A percentile compares a stretch with the other conserved stretches of the same genome.
These are phyloP conservation scores for Ochotona curzoniae DNA, from an alignment of 2,113 vertebrate genomes.

Conservation along the genomic window DNA sequence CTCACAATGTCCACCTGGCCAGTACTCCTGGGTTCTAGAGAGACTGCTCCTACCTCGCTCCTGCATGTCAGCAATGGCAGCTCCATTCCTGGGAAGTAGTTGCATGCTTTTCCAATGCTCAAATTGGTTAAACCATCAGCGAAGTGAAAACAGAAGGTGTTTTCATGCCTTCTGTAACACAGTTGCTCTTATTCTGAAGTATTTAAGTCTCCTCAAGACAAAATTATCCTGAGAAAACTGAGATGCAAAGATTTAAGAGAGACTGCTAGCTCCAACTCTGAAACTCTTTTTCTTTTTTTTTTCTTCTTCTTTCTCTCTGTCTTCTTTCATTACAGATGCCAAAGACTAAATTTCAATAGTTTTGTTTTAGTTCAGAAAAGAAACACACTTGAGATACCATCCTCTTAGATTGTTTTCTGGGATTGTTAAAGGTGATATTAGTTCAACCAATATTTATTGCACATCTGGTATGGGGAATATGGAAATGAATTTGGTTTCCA, in stretches of 20 bases:
- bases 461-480: neutral
- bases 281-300: neutral
- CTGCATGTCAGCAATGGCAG: neutral
- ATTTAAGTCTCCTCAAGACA: neutral
- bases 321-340: neutral
- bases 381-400: neutral
- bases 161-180: neutral
- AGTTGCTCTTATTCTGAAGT: neutral
- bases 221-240: slow-evolving; percentile 7
- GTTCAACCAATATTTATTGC: neutral
- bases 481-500: neutral
- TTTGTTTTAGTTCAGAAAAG: neutral
- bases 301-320: neutral
- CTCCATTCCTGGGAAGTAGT: neutral
- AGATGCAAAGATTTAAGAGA: neutral
- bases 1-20: neutral
- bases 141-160: neutral
- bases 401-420: neutral
- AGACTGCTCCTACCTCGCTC: neutral
- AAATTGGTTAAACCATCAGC: neutral
- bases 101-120: neutral
- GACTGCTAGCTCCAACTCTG: neutral
- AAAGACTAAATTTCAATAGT: neutral
- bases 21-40: neutral
- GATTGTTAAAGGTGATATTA: neutral